Evolutionary conservation across 2,113 vertebrate genomes (phyloP), one percentile per base, ranked within the genome.

Genomic region (Neolamprologus caudopunctatus): DNA sequence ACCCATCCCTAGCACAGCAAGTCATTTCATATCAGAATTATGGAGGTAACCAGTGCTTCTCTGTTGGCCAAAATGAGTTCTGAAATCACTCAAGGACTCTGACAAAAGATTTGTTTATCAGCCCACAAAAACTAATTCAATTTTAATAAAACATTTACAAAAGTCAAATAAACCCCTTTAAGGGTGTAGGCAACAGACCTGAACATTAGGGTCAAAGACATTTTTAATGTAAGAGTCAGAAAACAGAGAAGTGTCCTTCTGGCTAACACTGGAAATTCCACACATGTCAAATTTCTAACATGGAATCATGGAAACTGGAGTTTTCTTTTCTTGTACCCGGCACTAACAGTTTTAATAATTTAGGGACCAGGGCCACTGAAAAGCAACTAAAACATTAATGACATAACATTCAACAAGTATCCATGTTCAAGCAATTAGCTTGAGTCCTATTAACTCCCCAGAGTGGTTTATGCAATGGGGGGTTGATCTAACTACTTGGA

Each of bases 351-450:
- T 73, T 94, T 75, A 95, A 96, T 95, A 90, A 95, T 95, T 95
- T 89, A 96, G 21, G 83, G 86, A 83, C 47, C 51, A 24, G 82
- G 50, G 91, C 82, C 88, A 85, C 86, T 84, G 92, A 88, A 93
- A 91, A 54, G 3, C 33, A 50, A 28, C 80, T 96, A 10, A 96
- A 95, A 95, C 91, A 95, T 94, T 93, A 78, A 95, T 94, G 90
- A 90, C 88, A 93, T 82, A 91, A 93, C 81, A 92, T 66, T 66
- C 17, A 8, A 66, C 78, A 91, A 78, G 58, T 87, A 93, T 93
- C 84, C 87, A 88, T 86, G 92, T 91, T 89, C 84, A 14, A 91
- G 85, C 89, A 89, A 94, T 95, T 94, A 91, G 81, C 87, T 83
- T 17, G 66, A 93, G 89, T 85, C 45, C 26, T 81, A 26, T 66